A percentile compares a stretch with the other conserved stretches of the same genome.
phyloP scores from a whole-genome alignment of 2,113 vertebrate species.

The Struthio camelus region DNA sequence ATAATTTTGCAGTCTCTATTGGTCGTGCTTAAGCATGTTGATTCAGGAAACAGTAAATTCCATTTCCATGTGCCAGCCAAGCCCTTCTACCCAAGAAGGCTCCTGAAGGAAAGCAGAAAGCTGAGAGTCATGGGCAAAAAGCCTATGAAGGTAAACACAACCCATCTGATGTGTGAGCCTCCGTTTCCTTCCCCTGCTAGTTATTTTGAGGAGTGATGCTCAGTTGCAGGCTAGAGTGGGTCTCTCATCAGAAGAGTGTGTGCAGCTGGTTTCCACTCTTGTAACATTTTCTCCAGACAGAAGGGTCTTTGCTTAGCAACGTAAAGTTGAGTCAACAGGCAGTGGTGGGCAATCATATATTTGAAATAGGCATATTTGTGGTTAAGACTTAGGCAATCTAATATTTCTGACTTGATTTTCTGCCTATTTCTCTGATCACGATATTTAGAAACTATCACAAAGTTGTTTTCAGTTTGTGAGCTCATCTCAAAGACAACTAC shows the following conservation, averaged over 20 bases:
- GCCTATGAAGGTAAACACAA: not conserved
- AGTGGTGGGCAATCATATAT: fast-evolving
- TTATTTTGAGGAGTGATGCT: not conserved
- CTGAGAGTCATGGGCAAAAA: not conserved
- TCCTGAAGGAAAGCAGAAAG: not conserved
- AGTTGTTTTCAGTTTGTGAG: not conserved
- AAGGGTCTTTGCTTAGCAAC: not conserved
- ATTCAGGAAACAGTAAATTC: not conserved
- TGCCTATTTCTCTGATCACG: not conserved
- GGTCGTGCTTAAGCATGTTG: not conserved
- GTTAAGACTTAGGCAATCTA: not conserved
- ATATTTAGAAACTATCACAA: not conserved
- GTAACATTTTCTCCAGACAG: not conserved
- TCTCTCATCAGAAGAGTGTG: not conserved
- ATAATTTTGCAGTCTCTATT: not conserved
- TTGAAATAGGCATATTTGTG: not conserved
- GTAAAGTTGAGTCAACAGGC: not conserved
- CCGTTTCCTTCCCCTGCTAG: not conserved
- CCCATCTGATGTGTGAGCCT: not conserved
- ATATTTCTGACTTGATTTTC: not conserved
- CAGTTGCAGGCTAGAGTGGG: not conserved
- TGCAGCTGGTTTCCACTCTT: not conserved
- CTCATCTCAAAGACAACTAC: not conserved
- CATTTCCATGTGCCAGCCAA: not conserved
- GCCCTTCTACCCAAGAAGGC: not conserved